A percentile compares a stretch with the other conserved stretches of the same genome.
Conservation (phyloP, 2,113 vertebrate genomes). For the Pituophis catenifer region DNA sequence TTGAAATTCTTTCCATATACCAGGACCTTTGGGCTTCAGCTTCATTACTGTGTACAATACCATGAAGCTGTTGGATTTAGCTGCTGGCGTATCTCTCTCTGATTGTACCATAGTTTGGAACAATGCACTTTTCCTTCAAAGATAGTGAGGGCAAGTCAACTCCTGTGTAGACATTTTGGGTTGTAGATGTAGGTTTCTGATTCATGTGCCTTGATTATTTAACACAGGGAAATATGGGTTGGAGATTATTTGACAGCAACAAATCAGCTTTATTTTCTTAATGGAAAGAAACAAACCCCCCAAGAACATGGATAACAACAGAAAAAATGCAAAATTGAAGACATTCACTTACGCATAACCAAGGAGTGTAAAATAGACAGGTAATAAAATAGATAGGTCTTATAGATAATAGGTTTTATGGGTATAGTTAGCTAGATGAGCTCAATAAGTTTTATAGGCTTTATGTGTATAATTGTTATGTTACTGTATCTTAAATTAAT, state of each 20-base stretch:
- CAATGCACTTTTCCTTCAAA: too few species aligned
- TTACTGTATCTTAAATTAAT: neutral
- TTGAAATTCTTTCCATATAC: neutral
- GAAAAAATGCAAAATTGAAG: neutral
- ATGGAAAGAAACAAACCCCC: neutral
- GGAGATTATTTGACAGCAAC: neutral
- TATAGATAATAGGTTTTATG: neutral
- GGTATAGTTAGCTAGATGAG: neutral
- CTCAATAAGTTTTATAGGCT: neutral
- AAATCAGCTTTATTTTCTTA: neutral
- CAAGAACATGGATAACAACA: neutral
- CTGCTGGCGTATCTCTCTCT: neutral
- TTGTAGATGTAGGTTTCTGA: neutral
- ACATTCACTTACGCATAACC: neutral
- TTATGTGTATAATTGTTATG: neutral
- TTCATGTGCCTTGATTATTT: neutral
- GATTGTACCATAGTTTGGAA: neutral
- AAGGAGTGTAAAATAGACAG: neutral
- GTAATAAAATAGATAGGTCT: neutral
- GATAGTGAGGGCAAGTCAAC: neutral
- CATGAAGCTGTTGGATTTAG: neutral
- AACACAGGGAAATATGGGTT: neutral
- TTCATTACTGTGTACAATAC: neutral
- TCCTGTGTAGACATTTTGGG: neutral
- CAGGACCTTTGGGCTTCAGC: neutral